Evolutionary conservation across 2,113 vertebrate species (phyloP).

Genomic region (Elephas maximus): DNA sequence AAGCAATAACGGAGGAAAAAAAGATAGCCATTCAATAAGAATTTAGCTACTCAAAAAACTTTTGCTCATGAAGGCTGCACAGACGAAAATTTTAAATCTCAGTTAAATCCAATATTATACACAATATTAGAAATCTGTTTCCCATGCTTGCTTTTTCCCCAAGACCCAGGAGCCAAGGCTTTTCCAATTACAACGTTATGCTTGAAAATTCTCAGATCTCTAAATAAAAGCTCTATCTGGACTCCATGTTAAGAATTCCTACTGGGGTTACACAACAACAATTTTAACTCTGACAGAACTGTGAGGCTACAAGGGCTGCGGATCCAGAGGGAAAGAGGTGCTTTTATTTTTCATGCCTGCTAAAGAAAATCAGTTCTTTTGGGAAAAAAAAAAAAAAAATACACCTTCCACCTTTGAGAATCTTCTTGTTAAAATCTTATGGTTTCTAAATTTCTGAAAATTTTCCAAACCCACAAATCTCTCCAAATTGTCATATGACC

Average conservation of each 20-base stretch:
- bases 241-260: background rate
- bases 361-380: background rate
- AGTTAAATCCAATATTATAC: background rate
- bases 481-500: background rate
- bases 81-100: slow-evolving; percentile 2
- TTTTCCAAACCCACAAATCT: background rate
- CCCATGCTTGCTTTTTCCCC: background rate
- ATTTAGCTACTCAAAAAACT: background rate
- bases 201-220: slow-evolving; percentile 50
- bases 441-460: slow-evolving; percentile 26
- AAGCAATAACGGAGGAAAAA: background rate
- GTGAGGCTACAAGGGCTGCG: background rate
- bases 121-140: slow-evolving; percentile 7
- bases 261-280: background rate
- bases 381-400: background rate
- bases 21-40: background rate
- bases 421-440: slow-evolving; percentile 47
- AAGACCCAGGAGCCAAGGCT: background rate
- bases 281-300: slow-evolving; percentile 31
- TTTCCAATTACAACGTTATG: background rate
- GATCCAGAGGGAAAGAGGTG: background rate
- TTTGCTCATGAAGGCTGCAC: background rate
- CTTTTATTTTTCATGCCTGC: slow-evolving; percentile 52
- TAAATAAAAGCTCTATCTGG: slow-evolving; percentile 1
- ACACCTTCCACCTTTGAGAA: background rate